Percentiles rank a stretch among this genome's conserved stretches.
These are phyloP conservation scores for Danio rerio DNA, from an alignment of 2,113 vertebrate genomes.

Conservation along the genomic window DNA sequence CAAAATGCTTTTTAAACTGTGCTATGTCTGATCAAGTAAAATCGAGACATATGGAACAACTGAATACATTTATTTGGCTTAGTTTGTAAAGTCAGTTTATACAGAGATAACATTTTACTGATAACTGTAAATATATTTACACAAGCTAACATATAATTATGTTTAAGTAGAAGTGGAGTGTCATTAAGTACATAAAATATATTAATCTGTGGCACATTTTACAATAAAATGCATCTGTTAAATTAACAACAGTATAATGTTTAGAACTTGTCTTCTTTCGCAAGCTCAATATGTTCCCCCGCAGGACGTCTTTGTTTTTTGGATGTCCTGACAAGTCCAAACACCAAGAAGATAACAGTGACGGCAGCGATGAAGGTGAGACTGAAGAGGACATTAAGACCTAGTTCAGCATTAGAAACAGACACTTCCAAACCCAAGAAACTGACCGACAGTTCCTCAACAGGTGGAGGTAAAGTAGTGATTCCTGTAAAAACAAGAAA, in stretches of 20 bases:
- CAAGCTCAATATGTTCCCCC: constrained; percentile 17
- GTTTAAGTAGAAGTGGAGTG: too few species aligned
- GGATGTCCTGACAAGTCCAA: constrained; percentile 58
- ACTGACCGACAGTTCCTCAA: constrained; percentile 48
- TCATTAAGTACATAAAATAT: too few species aligned
- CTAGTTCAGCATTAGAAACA: constrained; percentile 70
- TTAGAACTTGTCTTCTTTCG: constrained; percentile 36
- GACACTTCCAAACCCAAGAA: constrained; percentile 85
- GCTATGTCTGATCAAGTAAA: too few species aligned
- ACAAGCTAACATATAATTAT: too few species aligned
- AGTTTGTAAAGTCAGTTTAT: too few species aligned
- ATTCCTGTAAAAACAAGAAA: constrained; percentile 58
- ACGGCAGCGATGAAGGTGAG: constrained; percentile 68
- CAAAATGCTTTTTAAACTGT: too few species aligned
- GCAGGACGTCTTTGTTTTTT: not conserved
- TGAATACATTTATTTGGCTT: too few species aligned
- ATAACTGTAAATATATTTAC: too few species aligned
- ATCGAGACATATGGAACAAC: too few species aligned
- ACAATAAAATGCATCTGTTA: too few species aligned
- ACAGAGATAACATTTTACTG: too few species aligned
- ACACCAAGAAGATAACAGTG: constrained; percentile 61
- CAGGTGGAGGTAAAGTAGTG: not conserved
- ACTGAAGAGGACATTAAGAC: constrained; percentile 80
- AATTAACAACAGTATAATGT: not conserved
- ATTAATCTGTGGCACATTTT: too few species aligned